A percentile compares a stretch with the other conserved stretches of the same genome.
These are phyloP conservation scores for Deilephila porcellus DNA, from an alignment of 2,888 invertebrate genomes.

Conservation along the genomic window DNA sequence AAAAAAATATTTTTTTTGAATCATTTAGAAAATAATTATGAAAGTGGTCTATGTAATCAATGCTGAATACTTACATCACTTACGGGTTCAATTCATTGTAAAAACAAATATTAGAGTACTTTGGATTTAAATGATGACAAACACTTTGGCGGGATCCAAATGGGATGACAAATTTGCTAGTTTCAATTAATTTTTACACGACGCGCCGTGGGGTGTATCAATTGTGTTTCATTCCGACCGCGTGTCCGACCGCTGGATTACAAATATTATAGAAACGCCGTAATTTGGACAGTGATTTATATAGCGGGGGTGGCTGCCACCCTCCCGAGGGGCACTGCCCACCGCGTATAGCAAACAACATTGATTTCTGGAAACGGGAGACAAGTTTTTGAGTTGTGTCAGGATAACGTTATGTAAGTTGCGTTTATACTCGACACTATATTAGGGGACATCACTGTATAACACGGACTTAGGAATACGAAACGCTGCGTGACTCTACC, in stretches of 20 bases:
- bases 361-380: conserved; percentile 79
- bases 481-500: background rate
- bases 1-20: no score
- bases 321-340: conserved; percentile 70
- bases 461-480: background rate
- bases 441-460: background rate
- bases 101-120: background rate
- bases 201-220: conserved; percentile 61
- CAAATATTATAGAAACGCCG: conserved; percentile 80
- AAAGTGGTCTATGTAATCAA: no score
- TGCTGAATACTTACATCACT: no score
- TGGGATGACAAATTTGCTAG: conserved; percentile 61
- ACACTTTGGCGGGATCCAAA: conserved; percentile 48
- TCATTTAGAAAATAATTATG: no score
- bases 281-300: conserved; percentile 85
- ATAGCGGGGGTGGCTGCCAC: conserved; percentile 79
- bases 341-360: conserved; percentile 74
- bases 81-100: no score
- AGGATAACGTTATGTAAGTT: conserved; percentile 41
- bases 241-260: conserved; percentile 68
- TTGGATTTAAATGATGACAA: background rate
- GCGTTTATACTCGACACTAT: conserved; percentile 14
- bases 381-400: conserved; percentile 64
- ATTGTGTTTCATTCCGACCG: conserved; percentile 65
- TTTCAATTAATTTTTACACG: conserved; percentile 68